Evolutionary conservation across 2,797 vertebrate genomes (phyloP).

Genomic region (Characodon lateralis): DNA sequence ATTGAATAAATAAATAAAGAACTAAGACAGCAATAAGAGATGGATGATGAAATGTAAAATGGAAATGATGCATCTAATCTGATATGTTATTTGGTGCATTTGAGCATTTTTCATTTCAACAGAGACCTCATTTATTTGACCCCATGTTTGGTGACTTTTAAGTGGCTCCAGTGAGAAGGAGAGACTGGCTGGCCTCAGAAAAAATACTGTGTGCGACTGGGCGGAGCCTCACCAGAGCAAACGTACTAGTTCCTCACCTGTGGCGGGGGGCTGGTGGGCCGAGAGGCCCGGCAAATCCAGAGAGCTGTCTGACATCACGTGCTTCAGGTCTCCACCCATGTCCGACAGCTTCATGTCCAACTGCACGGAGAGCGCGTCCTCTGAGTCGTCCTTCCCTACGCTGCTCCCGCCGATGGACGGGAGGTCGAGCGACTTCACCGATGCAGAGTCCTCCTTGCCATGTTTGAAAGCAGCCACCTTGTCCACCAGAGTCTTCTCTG

Average conservation of each 20-base stretch:
- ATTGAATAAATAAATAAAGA: constrained; percentile 46
- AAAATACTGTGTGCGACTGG: constrained; percentile 42
- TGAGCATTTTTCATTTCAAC: constrained; percentile 39
- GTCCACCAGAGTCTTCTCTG: constrained; percentile 91
- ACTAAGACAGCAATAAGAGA: constrained; percentile 49
- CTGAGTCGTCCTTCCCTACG: constrained; percentile 94
- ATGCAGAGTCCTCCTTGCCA: constrained; percentile 95
- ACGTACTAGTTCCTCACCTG: constrained; percentile 99
- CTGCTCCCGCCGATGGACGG: constrained; percentile 98
- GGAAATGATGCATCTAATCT: constrained; percentile 47
- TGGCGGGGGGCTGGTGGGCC: constrained; percentile 94
- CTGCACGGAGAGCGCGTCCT: constrained; percentile 97
- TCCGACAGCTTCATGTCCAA: constrained; percentile 99
- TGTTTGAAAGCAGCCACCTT: constrained; percentile 93
- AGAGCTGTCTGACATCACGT: constrained; percentile 99
- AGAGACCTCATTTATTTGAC: constrained; percentile 37
- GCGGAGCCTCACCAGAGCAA: constrained; percentile 92
- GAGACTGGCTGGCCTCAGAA: constrained; percentile 44
- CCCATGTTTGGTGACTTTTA: constrained; percentile 33
- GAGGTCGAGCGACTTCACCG: constrained; percentile 97
- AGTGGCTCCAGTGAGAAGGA: constrained; percentile 37
- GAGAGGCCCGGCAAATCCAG: constrained; percentile 98
- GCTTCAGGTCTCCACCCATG: constrained; percentile 97
- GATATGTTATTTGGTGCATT: constrained; percentile 58
- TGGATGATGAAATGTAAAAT: constrained; percentile 61